Conservation (phyloP, 2,797 vertebrate species). For the Pterois miles region DNA sequence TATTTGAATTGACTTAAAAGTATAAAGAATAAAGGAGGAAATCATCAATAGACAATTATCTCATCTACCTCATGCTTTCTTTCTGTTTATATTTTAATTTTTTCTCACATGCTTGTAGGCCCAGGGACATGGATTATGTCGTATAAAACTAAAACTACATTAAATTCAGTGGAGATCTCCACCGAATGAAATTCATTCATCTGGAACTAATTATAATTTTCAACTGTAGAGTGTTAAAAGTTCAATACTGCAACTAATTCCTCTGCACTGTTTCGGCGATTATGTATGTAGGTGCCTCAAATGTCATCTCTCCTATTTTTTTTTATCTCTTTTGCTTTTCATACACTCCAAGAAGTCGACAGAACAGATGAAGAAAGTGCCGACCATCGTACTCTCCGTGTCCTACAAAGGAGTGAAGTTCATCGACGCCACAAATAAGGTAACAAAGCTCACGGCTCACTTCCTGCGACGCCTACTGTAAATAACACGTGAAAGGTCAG, state of each 20-base stretch:
- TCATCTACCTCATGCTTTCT: neutral
- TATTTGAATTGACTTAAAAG: conserved; percentile 26
- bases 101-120: neutral
- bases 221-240: neutral
- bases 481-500: conserved; percentile 56
- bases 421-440: conserved; percentile 99
- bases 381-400: conserved; percentile 97
- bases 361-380: conserved; percentile 99
- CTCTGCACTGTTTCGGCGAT: neutral
- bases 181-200: neutral
- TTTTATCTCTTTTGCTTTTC: neutral
- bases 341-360: conserved; percentile 92
- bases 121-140: neutral
- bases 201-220: neutral
- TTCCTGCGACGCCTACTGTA: conserved; percentile 8
- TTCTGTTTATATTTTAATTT: neutral
- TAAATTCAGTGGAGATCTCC: conserved; percentile 6
- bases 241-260: neutral
- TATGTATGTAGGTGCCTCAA: neutral
- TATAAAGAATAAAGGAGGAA: conserved; percentile 2
- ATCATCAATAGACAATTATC: neutral
- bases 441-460: conserved; percentile 62
- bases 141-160: conserved; percentile 8
- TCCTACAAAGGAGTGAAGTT: conserved; percentile 99
- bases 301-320: conserved; percentile 35